Evolutionary conservation across 2,888 invertebrate species (phyloP), one percentile per base, ranked within the genome.

Genomic region (Ferdinandea cuprea): DNA sequence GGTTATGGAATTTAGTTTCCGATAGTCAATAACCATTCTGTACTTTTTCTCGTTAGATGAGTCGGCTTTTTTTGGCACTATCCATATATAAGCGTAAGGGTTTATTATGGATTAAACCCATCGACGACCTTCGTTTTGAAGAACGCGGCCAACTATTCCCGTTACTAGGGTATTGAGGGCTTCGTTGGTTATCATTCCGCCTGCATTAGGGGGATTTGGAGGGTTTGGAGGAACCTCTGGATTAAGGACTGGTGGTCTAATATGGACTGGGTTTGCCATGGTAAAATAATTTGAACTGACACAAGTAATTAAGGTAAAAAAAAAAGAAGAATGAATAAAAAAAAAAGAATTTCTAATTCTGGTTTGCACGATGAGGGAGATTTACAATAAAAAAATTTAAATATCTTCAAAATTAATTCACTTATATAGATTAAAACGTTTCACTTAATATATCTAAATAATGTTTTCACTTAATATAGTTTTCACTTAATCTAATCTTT

Each of bases 141-240:
- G 30, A 6, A 32, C 52, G 1, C 52, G 52, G 11, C 11, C 13
- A 7, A 52, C 19, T 8, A 52, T 32, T 52, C 52, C 52, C n/a
- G n/a, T n/a, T n/a, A n/a, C n/a, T n/a, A n/a, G n/a, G n/a, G n/a
- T n/a, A n/a, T n/a, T n/a, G n/a, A 52, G 6, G 9, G 9, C 9
- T 32, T 52, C 52, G 30, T 50, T 28, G 8, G 32, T 52, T 11
- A 25, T 0, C 6, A 48, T 7, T 3, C 11, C 6, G 48, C 40
- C 15, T 5, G 25, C 25, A 48, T 25, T 25, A 25, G 48, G 48
- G 19, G 25, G 48, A 48, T n/a, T 19, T 25, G 25, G 28, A 3
- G n/a, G 25, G 9, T 44, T 17, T 19, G 0, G 44, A 48, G 40
- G 40, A 15, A 40, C 40, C 15, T 48, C 25, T 8, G 48, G 25